Evolutionary conservation across 2,113 vertebrate genomes (phyloP), one percentile per base, ranked within the genome.

Genomic region (Gobio gobio): DNA sequence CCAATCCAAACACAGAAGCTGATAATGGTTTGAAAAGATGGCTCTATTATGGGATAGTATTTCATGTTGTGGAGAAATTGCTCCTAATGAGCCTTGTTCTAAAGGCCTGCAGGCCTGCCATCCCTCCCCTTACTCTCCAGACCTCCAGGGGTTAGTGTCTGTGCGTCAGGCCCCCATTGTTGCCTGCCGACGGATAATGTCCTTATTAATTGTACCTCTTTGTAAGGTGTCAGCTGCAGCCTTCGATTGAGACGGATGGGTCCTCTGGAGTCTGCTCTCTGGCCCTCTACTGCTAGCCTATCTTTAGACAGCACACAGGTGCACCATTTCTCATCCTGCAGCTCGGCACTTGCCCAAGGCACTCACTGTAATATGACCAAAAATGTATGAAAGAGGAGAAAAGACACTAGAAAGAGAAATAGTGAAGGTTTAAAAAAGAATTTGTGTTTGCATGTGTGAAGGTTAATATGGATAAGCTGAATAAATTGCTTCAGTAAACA

Each of bases 151-250:
- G 93, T 93, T 93, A 92, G 91, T 94, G 94, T 94, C 93, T 94
- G 91, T 93, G 93, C 91, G 91, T 93, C 93, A 93, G 93, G 90
- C 91, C 92, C 93, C 94, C 82, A 94, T 95, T 95, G 94, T 96
- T 94, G 93, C 91, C 94, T 91, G 90, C 91, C 89, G 92, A 92
- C 91, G 93, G 94, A 94, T 95, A 95, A 93, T 94, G 88, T 92
- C 89, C 94, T 94, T 95, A 95, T 95, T 95, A 95, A 95, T 95
- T 96, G 95, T 94, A 94, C 92, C 91, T 92, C 92, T 92, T 92
- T 93, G 92, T 94, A 95, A 94, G 93, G 93, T 90, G 92, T 93
- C 92, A 94, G 93, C 93, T 89, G 90, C 91, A 92, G 91, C 84
- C 91, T 91, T 92, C 91, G 94, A 96, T 92, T 95, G 92, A 96